A percentile compares a stretch with the other conserved stretches of the same genome.
These are phyloP conservation scores for Drosophila ogumai DNA, from an alignment of 1,140 invertebrate species.

Conservation along the genomic window DNA sequence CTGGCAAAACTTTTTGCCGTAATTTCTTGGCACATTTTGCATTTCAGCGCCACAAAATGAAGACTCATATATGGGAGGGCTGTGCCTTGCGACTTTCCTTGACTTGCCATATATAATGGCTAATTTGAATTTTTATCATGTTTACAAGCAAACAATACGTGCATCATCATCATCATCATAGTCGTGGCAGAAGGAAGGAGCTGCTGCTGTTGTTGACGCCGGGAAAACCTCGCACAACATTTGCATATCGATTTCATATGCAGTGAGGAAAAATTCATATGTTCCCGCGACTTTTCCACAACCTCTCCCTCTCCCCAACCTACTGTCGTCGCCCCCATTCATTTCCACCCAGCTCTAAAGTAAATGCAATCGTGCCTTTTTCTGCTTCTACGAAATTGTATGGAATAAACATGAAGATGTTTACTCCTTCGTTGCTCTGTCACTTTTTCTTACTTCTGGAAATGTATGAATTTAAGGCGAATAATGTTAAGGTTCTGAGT, in stretches of 20 bases:
- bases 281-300: constrained; percentile 19
- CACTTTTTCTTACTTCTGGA: constrained; percentile 24
- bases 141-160: constrained; percentile 84
- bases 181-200: constrained; percentile 25
- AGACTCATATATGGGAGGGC: constrained; percentile 22
- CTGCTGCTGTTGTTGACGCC: constrained; percentile 41
- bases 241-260: constrained; percentile 84
- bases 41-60: constrained; percentile 67
- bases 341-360: constrained; percentile 20
- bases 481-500: neutral
- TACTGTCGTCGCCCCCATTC: neutral
- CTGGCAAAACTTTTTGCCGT: constrained; percentile 51
- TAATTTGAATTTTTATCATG: constrained; percentile 84
- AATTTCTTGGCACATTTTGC: constrained; percentile 78
- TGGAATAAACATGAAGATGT: constrained; percentile 77
- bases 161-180: constrained; percentile 65
- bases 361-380: constrained; percentile 72
- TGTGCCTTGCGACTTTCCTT: constrained; percentile 13
- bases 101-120: constrained; percentile 70
- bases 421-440: constrained; percentile 56
- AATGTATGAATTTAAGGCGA: neutral
- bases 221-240: constrained; percentile 68
- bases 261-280: constrained; percentile 67
- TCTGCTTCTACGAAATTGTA: constrained; percentile 52
- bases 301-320: neutral